These are phyloP conservation scores for Parazoanthus atlanticus DNA, from an alignment of 92 coral and sea anemone genomes.

Conservation along the genomic window DNA sequence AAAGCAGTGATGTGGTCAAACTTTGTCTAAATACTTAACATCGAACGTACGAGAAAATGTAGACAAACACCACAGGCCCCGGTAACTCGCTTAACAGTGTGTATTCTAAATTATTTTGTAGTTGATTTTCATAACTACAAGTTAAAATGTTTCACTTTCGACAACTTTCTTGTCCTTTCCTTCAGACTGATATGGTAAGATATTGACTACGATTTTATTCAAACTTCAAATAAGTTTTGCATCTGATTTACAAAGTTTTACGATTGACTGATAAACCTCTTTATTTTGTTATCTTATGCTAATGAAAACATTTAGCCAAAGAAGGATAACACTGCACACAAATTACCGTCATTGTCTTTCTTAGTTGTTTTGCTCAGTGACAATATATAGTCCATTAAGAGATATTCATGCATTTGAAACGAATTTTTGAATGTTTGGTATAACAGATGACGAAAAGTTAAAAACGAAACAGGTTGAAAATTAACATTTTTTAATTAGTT, in stretches of 20 bases:
- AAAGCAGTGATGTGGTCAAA: not conserved
- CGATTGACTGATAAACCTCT: not conserved
- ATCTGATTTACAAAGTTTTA: slow-evolving; percentile 6
- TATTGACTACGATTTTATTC: not conserved
- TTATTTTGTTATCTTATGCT: slow-evolving; percentile 11
- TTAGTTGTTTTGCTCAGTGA: not conserved
- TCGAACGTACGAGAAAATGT: not conserved
- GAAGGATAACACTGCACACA: slow-evolving; percentile 4
- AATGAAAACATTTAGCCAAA: slow-evolving; percentile 31
- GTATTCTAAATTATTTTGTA: not conserved
- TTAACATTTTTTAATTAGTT: not conserved
- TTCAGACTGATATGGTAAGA: not conserved
- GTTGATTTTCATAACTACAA: not conserved
- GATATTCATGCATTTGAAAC: not conserved
- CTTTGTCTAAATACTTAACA: not conserved
- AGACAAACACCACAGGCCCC: not conserved
- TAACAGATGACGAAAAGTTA: not conserved
- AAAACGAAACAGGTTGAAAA: not conserved
- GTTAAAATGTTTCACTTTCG: too few relatives aligned
- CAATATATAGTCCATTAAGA: not conserved
- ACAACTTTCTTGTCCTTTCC: not conserved
- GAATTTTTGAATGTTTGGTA: not conserved
- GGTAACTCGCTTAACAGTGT: not conserved
- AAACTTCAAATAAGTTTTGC: not conserved
- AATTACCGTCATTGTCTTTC: slow-evolving; percentile 4